Conservation (phyloP, 2,888 invertebrate species). For the Phengaris arion region DNA sequence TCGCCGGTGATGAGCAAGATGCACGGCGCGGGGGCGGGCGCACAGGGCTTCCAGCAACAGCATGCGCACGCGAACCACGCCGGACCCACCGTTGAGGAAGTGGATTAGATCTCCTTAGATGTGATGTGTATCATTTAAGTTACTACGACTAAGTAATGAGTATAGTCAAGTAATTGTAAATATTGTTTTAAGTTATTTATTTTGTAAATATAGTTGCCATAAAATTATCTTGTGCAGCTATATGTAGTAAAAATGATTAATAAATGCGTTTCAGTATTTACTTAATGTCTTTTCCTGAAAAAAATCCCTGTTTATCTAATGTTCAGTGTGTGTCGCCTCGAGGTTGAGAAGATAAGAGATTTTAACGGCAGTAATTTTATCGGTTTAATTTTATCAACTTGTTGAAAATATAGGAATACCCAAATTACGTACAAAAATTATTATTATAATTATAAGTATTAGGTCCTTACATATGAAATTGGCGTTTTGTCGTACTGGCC, state of each 20-base stretch:
- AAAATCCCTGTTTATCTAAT: no score
- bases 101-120: slow-evolving; percentile 35
- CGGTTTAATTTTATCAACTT: no score
- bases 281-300: no score
- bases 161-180: background rate
- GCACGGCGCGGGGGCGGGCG: slow-evolving; percentile 71
- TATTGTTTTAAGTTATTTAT: slow-evolving; percentile 1
- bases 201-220: slow-evolving; percentile 5
- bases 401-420: no score
- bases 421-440: no score
- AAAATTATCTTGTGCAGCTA: slow-evolving; percentile 18
- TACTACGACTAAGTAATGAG: background rate
- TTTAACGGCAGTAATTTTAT: no score
- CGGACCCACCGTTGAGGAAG: slow-evolving; percentile 43
- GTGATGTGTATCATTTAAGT: background rate
- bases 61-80: slow-evolving; percentile 22
- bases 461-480: no score
- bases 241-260: background rate
- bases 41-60: slow-evolving; percentile 31
- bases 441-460: no score
- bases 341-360: no score
- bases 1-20: slow-evolving; percentile 79
- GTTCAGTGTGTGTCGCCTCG: no score
- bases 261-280: background rate
- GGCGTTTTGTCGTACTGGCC: no score